Percentiles rank a stretch among this genome's conserved stretches.
These are phyloP conservation scores for Pelagia noctiluca DNA, from an alignment of 30 jellyfish, hydroid and myxozoan genomes.

Conservation along the genomic window DNA sequence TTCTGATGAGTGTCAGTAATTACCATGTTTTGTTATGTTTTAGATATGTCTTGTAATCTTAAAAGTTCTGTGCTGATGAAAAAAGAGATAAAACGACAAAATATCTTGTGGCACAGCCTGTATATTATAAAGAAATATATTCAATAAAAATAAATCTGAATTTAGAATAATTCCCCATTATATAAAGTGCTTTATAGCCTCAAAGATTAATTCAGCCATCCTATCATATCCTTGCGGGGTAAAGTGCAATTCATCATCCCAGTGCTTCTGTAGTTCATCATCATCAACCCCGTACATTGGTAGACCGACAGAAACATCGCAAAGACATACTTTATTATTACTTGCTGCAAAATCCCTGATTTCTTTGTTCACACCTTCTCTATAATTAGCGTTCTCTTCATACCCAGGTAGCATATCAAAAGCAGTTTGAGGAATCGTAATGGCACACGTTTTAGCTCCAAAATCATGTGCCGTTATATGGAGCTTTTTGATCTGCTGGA, in stretches of 20 bases:
- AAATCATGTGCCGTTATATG: slow-evolving; percentile 57
- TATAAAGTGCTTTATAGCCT: slow-evolving; percentile 46
- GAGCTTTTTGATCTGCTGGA: slow-evolving; percentile 50
- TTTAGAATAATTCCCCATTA: background rate
- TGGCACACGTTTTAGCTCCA: slow-evolving; percentile 71
- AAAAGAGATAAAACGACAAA: background rate
- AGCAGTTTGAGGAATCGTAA: slow-evolving; percentile 79
- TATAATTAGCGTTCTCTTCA: slow-evolving; percentile 27
- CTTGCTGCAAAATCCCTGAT: slow-evolving; percentile 55
- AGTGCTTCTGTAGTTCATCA: slow-evolving; percentile 25
- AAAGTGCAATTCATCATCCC: slow-evolving; percentile 87
- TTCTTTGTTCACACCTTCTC: slow-evolving; percentile 57
- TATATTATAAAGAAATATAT: too few species aligned
- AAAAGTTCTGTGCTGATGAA: too few species aligned
- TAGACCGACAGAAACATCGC: slow-evolving; percentile 60
- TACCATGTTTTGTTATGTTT: too few species aligned
- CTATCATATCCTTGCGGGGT: slow-evolving; percentile 84
- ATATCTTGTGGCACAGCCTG: background rate
- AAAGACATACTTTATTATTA: slow-evolving; percentile 30
- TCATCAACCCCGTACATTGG: slow-evolving; percentile 67
- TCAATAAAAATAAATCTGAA: background rate
- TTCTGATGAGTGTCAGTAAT: too few species aligned
- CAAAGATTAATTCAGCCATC: slow-evolving; percentile 78
- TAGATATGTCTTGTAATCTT: too few species aligned
- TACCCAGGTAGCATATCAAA: slow-evolving; percentile 35